Evolutionary conservation across 2,113 vertebrate genomes (phyloP).

Genomic region (Tachuris rubrigastra): DNA sequence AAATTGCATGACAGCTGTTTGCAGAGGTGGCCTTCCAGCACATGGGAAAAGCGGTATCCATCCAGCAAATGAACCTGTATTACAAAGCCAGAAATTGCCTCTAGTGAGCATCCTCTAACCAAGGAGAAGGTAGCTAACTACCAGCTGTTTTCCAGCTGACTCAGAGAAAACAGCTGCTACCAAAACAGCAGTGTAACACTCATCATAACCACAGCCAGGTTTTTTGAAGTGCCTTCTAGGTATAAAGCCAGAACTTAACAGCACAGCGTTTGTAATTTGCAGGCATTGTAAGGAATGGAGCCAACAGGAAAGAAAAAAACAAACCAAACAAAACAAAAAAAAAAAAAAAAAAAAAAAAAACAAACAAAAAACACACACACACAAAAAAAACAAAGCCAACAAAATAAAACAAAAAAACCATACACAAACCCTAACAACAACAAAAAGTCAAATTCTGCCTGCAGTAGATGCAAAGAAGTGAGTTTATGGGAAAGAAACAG

Average conservation of each 20-base stretch:
- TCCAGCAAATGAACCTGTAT: background rate
- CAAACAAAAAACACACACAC: background rate
- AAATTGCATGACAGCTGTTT: background rate
- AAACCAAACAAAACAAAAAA: background rate
- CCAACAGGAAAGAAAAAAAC: background rate
- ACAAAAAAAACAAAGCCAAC: no score
- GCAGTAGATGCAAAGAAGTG: background rate
- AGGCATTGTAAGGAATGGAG: background rate
- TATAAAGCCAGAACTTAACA: slow-evolving; percentile 21
- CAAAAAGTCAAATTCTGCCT: background rate
- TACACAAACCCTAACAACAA: background rate
- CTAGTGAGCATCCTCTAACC: background rate
- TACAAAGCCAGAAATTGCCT: background rate
- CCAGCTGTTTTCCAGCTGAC: slow-evolving; percentile 56
- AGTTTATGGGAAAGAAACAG: background rate
- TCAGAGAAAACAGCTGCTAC: slow-evolving; percentile 52
- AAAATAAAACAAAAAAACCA: no score
- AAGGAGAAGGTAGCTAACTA: background rate
- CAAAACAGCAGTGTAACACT: background rate
- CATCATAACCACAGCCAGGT: background rate
- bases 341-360: no score
- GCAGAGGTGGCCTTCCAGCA: background rate
- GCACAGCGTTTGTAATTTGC: background rate
- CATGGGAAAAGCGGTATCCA: background rate
- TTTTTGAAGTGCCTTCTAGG: slow-evolving; percentile 2